Conservation (phyloP, 2,797 vertebrate genomes). For the Graptemys geographica region DNA sequence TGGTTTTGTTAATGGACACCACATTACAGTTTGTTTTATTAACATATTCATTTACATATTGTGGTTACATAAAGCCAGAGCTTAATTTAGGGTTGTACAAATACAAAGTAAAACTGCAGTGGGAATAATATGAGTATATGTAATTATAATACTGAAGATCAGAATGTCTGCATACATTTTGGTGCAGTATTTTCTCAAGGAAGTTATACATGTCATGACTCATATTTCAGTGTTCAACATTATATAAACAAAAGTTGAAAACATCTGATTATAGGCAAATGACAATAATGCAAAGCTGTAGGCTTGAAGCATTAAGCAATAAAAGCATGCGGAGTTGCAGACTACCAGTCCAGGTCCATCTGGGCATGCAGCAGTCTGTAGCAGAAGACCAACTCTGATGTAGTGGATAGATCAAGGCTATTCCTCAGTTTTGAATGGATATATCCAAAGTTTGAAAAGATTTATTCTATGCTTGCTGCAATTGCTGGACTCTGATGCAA, state of each 20-base stretch:
- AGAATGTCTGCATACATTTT: background rate
- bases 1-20: background rate
- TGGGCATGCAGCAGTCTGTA: too few species aligned
- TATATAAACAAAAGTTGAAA: background rate
- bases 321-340: too few species aligned
- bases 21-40: background rate
- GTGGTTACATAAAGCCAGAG: background rate
- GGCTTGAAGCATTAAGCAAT: too few species aligned
- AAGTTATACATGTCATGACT: background rate
- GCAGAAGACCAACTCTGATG: too few species aligned
- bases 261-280: too few species aligned
- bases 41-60: background rate
- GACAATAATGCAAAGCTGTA: too few species aligned
- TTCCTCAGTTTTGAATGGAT: too few species aligned
- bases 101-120: background rate
- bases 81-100: background rate
- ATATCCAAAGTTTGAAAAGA: too few species aligned
- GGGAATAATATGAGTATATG: background rate
- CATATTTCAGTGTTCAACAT: background rate
- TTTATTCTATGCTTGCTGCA: too few species aligned
- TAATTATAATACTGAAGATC: background rate
- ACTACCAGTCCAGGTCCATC: too few species aligned
- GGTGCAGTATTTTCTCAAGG: background rate
- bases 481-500: too few species aligned
- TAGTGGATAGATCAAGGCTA: too few species aligned